phyloP scores from a whole-genome alignment of 2,888 invertebrate genomes.

The Plemyria rubiginata region DNA sequence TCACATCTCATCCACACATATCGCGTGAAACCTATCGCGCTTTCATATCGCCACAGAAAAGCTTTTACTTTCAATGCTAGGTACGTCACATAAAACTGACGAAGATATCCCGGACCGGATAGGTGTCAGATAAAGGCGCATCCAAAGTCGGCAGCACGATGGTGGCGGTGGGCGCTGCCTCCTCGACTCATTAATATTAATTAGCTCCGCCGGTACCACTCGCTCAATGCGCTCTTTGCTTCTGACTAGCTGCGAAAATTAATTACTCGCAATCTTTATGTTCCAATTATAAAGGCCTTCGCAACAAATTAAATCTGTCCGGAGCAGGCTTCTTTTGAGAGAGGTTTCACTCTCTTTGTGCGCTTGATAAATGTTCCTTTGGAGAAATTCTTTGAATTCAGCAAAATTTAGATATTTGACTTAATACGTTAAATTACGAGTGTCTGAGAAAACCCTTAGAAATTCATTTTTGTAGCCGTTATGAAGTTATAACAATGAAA shows the following conservation, averaged over 20 bases:
- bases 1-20: constrained; percentile 52
- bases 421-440: constrained; percentile 75
- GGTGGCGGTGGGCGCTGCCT: constrained; percentile 55
- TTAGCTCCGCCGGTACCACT: constrained; percentile 75
- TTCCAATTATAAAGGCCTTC: constrained; percentile 85
- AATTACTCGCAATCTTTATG: constrained; percentile 85
- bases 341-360: constrained; percentile 84
- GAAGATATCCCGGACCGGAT: constrained; percentile 38
- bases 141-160: constrained; percentile 49
- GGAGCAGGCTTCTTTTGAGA: constrained; percentile 83
- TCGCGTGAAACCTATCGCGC: constrained; percentile 46
- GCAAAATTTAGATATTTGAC: constrained; percentile 72
- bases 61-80: constrained; percentile 44
- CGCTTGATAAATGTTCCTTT: constrained; percentile 83
- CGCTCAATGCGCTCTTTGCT: constrained; percentile 80
- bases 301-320: constrained; percentile 86
- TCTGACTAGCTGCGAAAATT: constrained; percentile 84
- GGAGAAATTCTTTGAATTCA: constrained; percentile 79
- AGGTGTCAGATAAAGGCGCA: constrained; percentile 69
- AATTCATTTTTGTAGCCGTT: constrained; percentile 52
- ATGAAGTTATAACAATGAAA: constrained; percentile 61
- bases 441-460: constrained; percentile 57
- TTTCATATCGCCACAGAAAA: constrained; percentile 42
- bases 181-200: constrained; percentile 83
- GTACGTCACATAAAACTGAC: constrained; percentile 39